These are phyloP conservation scores for Distichodus sexfasciatus DNA, from an alignment of 2,797 vertebrate species.

Conservation along the genomic window DNA sequence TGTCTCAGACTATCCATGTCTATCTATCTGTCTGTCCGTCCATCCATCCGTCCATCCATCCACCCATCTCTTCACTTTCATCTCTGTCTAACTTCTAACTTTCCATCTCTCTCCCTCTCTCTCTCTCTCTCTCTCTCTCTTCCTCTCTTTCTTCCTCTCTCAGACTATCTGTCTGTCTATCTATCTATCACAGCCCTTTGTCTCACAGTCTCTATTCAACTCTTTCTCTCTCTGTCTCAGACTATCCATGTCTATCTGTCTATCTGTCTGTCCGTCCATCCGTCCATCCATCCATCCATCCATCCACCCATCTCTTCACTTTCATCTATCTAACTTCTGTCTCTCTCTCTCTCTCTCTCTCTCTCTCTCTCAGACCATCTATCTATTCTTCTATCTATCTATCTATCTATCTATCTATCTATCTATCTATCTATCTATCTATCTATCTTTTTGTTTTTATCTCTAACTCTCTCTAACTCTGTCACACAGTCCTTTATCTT, in stretches of 20 bases:
- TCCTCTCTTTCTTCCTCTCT: background rate
- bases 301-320: background rate
- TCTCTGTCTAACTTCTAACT: too few relatives aligned
- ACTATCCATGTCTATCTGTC: conserved; percentile 7
- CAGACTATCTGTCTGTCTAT: background rate
- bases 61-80: conserved; percentile 10
- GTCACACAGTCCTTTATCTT: background rate
- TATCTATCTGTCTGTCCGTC: conserved; percentile 33
- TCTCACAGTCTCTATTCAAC: conserved; percentile 3
- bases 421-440: background rate
- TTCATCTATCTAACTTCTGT: background rate
- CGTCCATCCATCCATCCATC: background rate
- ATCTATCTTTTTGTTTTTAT: background rate
- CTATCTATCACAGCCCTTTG: background rate
- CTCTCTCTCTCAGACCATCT: background rate
- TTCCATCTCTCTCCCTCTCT: background rate
- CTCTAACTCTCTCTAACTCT: background rate
- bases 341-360: conserved; percentile 9
- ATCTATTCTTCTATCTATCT: background rate
- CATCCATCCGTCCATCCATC: conserved; percentile 39
- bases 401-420: background rate
- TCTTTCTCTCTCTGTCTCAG: conserved; percentile 9
- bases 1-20: conserved; percentile 3
- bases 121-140: conserved; percentile 47
- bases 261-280: background rate